phyloP scores from a whole-genome alignment of 2,113 vertebrate genomes.

The Muntiacus reevesi region DNA sequence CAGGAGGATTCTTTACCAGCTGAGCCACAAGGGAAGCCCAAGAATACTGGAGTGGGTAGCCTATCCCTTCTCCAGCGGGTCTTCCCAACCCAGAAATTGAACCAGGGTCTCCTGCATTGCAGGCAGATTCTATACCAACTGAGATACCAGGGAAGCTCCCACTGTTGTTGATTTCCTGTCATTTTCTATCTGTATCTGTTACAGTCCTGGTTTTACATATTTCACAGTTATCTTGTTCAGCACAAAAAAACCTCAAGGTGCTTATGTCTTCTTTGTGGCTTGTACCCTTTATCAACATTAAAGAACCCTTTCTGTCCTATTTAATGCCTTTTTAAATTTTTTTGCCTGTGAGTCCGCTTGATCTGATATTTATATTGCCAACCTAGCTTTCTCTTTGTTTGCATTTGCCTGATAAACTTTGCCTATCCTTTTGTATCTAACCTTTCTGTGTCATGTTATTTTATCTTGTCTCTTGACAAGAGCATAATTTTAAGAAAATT shows the following conservation, averaged over 20 bases:
- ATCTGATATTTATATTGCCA: constrained; percentile 42
- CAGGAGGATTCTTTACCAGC: background rate
- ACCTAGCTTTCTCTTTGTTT: constrained; percentile 27
- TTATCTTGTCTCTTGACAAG: constrained; percentile 38
- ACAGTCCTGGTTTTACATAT: background rate
- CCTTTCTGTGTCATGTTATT: constrained; percentile 54
- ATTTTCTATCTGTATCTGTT: constrained; percentile 7
- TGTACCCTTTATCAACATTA: background rate
- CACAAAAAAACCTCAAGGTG: background rate
- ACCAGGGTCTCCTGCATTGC: background rate
- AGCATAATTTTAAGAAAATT: background rate
- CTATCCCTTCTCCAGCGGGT: background rate
- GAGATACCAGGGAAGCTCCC: background rate
- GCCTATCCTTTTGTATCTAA: constrained; percentile 37
- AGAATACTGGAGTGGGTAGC: background rate
- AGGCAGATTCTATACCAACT: background rate
- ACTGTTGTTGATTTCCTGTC: background rate
- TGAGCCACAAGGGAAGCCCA: background rate
- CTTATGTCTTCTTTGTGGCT: background rate
- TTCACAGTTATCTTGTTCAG: background rate
- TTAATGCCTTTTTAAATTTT: background rate
- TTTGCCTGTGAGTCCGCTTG: background rate
- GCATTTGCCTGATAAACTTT: constrained; percentile 49
- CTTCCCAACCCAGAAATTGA: background rate
- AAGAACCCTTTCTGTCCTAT: background rate